Evolutionary conservation across 2,113 vertebrate genomes (phyloP).

Genomic region (Gnathonemus longibarbis): DNA sequence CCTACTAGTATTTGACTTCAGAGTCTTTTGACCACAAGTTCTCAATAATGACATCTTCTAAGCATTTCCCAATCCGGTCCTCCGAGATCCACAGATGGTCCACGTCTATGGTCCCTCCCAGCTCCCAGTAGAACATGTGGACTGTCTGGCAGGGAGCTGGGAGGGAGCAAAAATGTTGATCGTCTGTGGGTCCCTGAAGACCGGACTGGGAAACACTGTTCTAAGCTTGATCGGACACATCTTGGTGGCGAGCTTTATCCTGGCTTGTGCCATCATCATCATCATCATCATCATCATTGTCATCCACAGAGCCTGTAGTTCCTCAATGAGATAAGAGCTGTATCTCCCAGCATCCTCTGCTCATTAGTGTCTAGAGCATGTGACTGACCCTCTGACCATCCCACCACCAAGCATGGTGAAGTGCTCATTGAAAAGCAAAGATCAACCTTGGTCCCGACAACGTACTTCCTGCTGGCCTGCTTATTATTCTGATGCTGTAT

Average conservation of each 20-base stretch:
- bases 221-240: neutral
- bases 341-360: neutral
- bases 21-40: neutral
- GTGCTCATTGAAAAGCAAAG: no score
- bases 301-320: neutral
- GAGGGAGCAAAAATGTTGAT: neutral
- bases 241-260: neutral
- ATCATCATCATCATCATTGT: neutral
- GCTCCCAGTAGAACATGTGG: neutral
- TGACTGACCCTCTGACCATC: neutral
- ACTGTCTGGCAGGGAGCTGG: neutral
- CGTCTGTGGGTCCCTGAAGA: neutral
- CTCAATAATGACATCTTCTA: neutral
- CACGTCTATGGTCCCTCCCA: neutral
- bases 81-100: neutral
- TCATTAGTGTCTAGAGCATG: neutral
- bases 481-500: no score
- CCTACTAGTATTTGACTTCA: neutral
- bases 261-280: neutral
- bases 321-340: neutral
- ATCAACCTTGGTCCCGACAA: no score
- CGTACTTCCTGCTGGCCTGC: no score
- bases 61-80: neutral
- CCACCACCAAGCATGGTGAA: neutral
- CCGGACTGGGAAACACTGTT: neutral